Conservation (phyloP, 2,113 vertebrate species). For the Bubalus kerabau region DNA sequence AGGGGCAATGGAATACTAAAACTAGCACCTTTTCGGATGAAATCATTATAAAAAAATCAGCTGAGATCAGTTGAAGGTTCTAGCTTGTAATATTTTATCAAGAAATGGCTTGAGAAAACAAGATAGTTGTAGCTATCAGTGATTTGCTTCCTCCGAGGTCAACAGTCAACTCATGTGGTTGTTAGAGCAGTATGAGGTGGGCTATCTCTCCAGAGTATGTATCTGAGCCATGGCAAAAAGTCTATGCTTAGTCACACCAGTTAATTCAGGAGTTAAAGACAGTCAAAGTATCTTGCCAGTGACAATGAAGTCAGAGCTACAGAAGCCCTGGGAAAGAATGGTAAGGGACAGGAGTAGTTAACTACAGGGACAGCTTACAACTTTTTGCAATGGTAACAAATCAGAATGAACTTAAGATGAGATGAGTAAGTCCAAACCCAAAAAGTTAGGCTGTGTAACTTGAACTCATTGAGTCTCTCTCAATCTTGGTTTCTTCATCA, state of each 20-base stretch:
- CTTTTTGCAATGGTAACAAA: neutral
- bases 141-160: neutral
- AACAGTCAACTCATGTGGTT: neutral
- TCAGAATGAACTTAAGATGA: neutral
- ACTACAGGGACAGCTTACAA: neutral
- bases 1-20: neutral
- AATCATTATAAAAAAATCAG: neutral
- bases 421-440: neutral
- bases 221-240: neutral
- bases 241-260: neutral
- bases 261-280: neutral
- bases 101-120: neutral
- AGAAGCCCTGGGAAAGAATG: neutral
- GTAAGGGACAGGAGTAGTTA: neutral
- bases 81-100: neutral
- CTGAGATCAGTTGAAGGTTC: neutral
- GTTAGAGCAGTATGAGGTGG: neutral
- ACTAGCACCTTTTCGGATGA: neutral
- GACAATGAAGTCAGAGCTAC: neutral
- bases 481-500: neutral
- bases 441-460: neutral
- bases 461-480: neutral
- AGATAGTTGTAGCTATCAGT: neutral
- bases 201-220: neutral
- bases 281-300: neutral